Base-by-base conservation (phyloP, 1,140 invertebrate genomes). In the Onthophagus taurus region DNA sequence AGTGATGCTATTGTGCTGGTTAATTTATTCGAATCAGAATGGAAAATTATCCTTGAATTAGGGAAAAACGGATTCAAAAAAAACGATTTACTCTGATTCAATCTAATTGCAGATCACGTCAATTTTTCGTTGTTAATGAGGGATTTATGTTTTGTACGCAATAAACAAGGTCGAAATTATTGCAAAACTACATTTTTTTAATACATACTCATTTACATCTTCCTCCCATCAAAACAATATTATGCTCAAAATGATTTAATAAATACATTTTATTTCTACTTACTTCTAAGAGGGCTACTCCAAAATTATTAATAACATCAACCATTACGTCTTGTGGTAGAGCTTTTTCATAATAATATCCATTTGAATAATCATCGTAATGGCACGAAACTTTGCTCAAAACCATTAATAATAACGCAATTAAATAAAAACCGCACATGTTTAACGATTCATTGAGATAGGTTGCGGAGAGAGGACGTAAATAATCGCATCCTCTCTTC, bases 281-380 rank as follows among this genome's bases (percentile, higher is more conserved):
- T 64, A 80, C 78, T 43, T 77, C 72, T 0, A 86, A 69, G 42
- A 85, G 72, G 53, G 74, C 77, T 37, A 83, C 66, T 42, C 81
- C 82, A 17, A 86, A 71, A 56, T 76, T 72, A 54, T 87, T 87
- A 13, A 81, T 77, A n/a, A 81, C 70, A 53, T 87, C 83, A 11
- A 82, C 78, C 80, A 88, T 85, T 26, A 80, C 67, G 43, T 83
- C 76, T 21, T 79, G 64, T 1, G 81, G 80, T 5, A 64, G 23
- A 14, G 42, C 29, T 12, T 21, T 9, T 13, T 43, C 29, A 21
- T 49, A 49, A 37, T 30, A 16, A 29, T 47, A 39, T 17, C 21
- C 31, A 24, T 24, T 24, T 3, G 37, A 26, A 41, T 26, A 41
- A 13, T 41, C 37, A 29, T 41, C 37, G 9, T 14, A 11, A 24